Evolutionary conservation across 92 coral and sea anemone genomes (phyloP), one percentile per base, ranked within the genome.

Genomic region (Palythoa caribaeorum): DNA sequence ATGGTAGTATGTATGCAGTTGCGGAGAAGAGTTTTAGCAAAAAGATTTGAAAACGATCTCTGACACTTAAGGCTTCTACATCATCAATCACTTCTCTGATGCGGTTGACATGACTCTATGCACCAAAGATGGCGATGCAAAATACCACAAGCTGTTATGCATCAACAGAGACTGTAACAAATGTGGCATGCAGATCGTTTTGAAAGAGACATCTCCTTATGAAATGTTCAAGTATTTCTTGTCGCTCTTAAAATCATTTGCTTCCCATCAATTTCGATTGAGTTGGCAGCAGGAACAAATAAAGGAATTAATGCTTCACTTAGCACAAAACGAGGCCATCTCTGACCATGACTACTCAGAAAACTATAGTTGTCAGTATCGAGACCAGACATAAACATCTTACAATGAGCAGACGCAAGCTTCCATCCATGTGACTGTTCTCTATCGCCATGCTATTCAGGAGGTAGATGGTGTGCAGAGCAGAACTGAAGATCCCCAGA

Each of bases 231-330:
- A 28, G 8, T 57, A 60, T 76, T 48, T 87, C 16, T 15, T 76
- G 36, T 55, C 15, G 17, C 84, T 87, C 2, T 75, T 87, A 12
- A 37, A 87, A 11, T 39, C 57, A n/a, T 84, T 19, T 38, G 5
- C 76, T 63, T 9, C 90, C 5, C 84, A 87, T 14, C 89, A 87
- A 60, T 77, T 87, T 77, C 36, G 90, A 14, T 84, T 85, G 17
- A 87, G 40, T 1, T 87, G 85, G 85, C 90, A 87, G 35, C 79
- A 76, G 50, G 62, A 76, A 57, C 84, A 86, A 55, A 47, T 55
- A 6, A 52, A 81, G 4, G 72, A 47, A 11, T 13, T 86, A 8
- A 52, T 75, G 12, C 71, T 57, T 10, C 78, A 86, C 57, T 39
- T 86, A 4, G 84, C 89, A 9, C n/a, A 54, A 8, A 74, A 74